These are phyloP conservation scores for Lateolabrax maculatus DNA, from an alignment of 2,797 vertebrate species.

Conservation along the genomic window DNA sequence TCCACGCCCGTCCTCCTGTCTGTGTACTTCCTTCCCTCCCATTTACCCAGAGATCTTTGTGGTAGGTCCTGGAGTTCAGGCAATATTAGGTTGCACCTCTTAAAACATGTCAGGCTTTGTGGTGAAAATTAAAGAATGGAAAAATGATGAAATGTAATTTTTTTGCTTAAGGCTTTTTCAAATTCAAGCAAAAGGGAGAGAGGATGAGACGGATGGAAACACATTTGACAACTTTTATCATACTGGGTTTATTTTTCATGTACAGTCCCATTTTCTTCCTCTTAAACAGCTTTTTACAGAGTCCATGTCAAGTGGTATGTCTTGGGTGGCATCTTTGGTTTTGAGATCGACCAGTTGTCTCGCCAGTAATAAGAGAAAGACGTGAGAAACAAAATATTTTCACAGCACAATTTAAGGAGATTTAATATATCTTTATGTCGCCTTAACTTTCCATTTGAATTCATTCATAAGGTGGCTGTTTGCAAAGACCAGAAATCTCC, in stretches of 20 bases:
- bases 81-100: constrained; percentile 91
- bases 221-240: constrained; percentile 72
- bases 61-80: constrained; percentile 90
- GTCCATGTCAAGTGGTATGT: constrained; percentile 36
- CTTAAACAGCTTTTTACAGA: constrained; percentile 26
- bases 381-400: constrained; percentile 58
- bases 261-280: constrained; percentile 36
- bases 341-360: constrained; percentile 45
- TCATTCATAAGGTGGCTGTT: constrained; percentile 46
- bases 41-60: constrained; percentile 93
- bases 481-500: constrained; percentile 42
- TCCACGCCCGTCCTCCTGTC: constrained; percentile 95
- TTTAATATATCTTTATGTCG: constrained; percentile 51
- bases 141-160: constrained; percentile 86
- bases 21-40: constrained; percentile 93
- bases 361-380: constrained; percentile 42
- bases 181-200: constrained; percentile 61
- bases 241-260: constrained; percentile 70
- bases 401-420: constrained; percentile 21
- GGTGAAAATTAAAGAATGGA: constrained; percentile 90
- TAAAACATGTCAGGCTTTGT: constrained; percentile 89
- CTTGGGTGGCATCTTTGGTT: constrained; percentile 65
- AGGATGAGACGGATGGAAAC: constrained; percentile 77
- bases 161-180: constrained; percentile 79
- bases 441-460: constrained; percentile 53